Conservation (phyloP, 2,888 invertebrate species). For the Hedya salicella region DNA sequence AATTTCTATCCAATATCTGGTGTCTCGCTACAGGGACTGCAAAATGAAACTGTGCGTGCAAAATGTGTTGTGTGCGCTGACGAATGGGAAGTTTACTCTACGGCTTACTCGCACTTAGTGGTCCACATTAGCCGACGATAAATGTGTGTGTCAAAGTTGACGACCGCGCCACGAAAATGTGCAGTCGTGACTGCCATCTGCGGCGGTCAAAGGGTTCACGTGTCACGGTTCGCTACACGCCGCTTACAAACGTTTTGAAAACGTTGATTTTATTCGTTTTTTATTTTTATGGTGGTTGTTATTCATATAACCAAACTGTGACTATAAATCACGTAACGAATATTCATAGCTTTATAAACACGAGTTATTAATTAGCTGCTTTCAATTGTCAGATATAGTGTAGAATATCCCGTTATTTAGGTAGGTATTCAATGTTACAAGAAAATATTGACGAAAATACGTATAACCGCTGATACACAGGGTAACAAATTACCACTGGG, state of each 20-base stretch:
- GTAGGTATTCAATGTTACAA: no score
- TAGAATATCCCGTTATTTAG: no score
- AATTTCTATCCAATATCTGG: no score
- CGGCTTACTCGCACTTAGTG: constrained; percentile 15
- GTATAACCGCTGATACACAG: no score
- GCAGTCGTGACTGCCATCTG: constrained; percentile 23
- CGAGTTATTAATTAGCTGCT: no score
- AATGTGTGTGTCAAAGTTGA: constrained; percentile 26
- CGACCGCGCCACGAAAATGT: constrained; percentile 28
- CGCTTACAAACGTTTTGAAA: constrained; percentile 11
- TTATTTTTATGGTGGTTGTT: constrained; percentile 1
- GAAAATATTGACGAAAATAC: no score
- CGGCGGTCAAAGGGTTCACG: constrained; percentile 28
- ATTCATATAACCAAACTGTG: constrained; percentile 6
- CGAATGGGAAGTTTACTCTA: constrained; percentile 18
- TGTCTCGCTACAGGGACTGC: no score
- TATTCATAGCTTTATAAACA: no score
- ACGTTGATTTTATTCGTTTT: constrained; percentile 25
- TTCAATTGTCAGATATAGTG: no score
- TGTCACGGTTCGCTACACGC: constrained; percentile 28
- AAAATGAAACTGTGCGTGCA: no score
- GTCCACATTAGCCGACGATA: constrained; percentile 26
- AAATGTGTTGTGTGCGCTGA: background rate
- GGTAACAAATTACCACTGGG: no score
- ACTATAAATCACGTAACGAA: no score